Evolutionary conservation across 2,797 vertebrate species (phyloP).

Genomic region (Acanthiza pusilla): DNA sequence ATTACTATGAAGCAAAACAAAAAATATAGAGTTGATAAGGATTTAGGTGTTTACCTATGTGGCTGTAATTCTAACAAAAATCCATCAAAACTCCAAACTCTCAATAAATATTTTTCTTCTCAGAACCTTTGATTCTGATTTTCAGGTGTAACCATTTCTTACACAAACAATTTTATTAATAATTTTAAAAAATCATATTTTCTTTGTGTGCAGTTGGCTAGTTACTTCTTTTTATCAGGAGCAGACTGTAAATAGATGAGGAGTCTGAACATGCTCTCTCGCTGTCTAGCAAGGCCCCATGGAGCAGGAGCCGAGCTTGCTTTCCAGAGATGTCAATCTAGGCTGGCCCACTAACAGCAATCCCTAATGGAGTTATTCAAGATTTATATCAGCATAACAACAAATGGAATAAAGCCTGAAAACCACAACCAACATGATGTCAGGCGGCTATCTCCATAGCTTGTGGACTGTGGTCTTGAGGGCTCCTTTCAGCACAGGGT

Average conservation of each 20-base stretch:
- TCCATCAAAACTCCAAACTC: background rate
- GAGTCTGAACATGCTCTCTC: background rate
- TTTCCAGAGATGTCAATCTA: background rate
- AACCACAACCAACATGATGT: background rate
- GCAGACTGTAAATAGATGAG: background rate
- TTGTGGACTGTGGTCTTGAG: background rate
- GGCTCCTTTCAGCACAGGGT: background rate
- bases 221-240: background rate
- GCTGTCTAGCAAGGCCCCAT: background rate
- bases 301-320: background rate
- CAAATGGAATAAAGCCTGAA: background rate
- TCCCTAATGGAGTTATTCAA: background rate
- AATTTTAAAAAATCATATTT: background rate
- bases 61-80: background rate
- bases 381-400: background rate
- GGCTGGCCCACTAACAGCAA: background rate
- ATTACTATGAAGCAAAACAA: background rate
- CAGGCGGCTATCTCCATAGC: background rate
- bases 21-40: background rate
- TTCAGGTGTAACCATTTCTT: background rate
- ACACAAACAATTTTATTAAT: background rate
- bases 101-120: background rate
- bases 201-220: background rate
- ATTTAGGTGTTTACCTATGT: background rate
- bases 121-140: background rate